A percentile compares a stretch with the other conserved stretches of the same genome.
phyloP scores from a whole-genome alignment of 2,797 vertebrate species.

The Pogoniulus pusillus region DNA sequence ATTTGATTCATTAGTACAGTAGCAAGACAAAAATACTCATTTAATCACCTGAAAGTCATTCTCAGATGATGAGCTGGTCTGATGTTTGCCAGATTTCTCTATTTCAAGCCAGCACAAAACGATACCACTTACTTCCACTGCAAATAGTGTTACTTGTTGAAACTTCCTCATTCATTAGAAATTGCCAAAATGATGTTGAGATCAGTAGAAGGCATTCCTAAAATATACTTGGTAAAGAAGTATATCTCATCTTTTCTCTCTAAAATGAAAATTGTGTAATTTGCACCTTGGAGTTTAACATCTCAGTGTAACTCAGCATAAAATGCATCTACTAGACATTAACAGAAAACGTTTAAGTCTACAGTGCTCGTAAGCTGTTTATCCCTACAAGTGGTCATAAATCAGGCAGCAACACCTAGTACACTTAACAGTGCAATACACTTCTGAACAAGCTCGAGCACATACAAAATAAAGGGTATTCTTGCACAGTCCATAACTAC shows the following conservation, averaged over 20 bases:
- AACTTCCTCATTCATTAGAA: background rate
- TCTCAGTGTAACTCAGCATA: accelerated
- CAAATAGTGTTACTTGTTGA: background rate
- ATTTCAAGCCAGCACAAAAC: background rate
- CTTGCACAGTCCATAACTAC: background rate
- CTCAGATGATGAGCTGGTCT: background rate
- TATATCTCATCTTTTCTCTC: background rate
- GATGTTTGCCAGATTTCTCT: background rate
- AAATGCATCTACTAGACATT: background rate
- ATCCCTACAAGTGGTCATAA: background rate
- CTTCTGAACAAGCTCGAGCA: background rate
- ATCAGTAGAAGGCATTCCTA: background rate
- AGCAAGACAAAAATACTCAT: background rate
- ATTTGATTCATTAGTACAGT: background rate
- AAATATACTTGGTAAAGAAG: background rate
- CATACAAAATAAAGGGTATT: background rate
- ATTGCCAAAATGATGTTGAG: background rate
- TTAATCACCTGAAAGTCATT: background rate
- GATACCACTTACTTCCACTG: background rate
- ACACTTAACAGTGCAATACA: background rate
- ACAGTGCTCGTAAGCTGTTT: background rate
- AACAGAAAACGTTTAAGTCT: background rate
- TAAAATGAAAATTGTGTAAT: background rate
- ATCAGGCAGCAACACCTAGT: background rate
- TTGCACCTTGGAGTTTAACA: background rate